phyloP scores from a whole-genome alignment of 2,888 invertebrate genomes.

The Athalia cordata region DNA sequence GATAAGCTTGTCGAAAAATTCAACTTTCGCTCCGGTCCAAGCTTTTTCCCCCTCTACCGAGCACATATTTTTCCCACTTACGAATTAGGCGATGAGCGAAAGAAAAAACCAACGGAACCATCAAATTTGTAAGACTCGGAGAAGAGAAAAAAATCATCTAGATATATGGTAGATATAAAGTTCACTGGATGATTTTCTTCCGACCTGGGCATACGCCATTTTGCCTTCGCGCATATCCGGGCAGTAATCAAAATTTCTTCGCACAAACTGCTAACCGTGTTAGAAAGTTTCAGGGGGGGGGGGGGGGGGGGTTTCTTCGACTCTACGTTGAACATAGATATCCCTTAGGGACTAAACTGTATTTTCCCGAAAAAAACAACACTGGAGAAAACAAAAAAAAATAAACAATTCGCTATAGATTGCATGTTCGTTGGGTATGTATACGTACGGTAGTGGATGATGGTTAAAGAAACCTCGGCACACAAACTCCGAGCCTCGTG shows the following conservation, averaged over 20 bases:
- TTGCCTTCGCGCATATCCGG: no score
- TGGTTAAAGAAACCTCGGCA: not conserved
- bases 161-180: no score
- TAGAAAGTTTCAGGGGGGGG: constrained; percentile 29
- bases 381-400: not conserved
- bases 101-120: no score
- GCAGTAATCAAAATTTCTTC: constrained; percentile 35
- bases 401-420: constrained; percentile 4
- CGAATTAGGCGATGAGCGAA: no score
- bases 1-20: not conserved
- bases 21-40: not conserved
- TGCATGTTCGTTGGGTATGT: not conserved
- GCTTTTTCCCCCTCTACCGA: not conserved
- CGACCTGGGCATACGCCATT: no score
- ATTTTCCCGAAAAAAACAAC: not conserved
- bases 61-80: not conserved
- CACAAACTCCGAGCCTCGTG: constrained; percentile 3
- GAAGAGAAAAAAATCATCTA: no score
- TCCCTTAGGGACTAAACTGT: constrained; percentile 22
- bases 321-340: constrained; percentile 9
- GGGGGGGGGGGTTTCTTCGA: not conserved
- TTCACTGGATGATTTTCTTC: no score
- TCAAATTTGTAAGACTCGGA: no score
- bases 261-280: constrained; percentile 37
- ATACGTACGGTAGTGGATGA: not conserved